A percentile compares a stretch with the other conserved stretches of the same genome.
Evolutionary conservation across 1,140 invertebrate species (phyloP).

Genomic region (Globodera ellingtonae): DNA sequence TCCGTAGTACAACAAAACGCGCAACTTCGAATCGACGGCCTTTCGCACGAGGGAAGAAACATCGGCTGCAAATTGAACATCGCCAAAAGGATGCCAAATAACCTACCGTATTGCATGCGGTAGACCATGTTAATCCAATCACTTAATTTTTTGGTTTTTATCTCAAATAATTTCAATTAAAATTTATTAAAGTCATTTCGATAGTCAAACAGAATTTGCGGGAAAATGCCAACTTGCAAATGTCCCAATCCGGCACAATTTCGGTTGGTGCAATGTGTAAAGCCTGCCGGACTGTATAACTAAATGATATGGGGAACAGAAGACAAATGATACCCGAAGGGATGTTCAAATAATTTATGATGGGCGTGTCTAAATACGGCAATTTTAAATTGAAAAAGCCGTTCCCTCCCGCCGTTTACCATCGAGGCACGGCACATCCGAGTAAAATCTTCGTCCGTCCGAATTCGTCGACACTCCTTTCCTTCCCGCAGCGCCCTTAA

Average conservation of each 20-base stretch:
- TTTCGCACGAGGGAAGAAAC: conserved; percentile 62
- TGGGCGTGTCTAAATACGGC: conserved; percentile 46
- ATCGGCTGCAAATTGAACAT: conserved; percentile 44
- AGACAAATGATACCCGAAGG: not conserved
- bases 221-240: conserved; percentile 51
- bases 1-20: conserved; percentile 70
- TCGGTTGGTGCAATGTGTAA: conserved; percentile 53
- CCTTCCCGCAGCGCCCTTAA: no score
- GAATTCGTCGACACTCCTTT: no score
- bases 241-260: conserved; percentile 60
- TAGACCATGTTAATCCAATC: conserved; percentile 42
- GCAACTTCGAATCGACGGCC: conserved; percentile 63
- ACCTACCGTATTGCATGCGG: no score
- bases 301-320: no score
- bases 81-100: no score
- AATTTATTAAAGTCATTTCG: no score
- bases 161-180: no score
- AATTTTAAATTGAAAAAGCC: no score
- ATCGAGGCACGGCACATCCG: conserved; percentile 60
- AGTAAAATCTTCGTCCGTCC: no score
- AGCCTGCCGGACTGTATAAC: conserved; percentile 52
- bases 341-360: conserved; percentile 60
- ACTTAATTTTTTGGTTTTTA: not conserved
- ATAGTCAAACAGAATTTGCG: no score
- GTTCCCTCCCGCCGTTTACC: not conserved